A percentile compares a stretch with the other conserved stretches of the same genome.
phyloP scores from a whole-genome alignment of 2,797 vertebrate species.

The Aythya fuligula region DNA sequence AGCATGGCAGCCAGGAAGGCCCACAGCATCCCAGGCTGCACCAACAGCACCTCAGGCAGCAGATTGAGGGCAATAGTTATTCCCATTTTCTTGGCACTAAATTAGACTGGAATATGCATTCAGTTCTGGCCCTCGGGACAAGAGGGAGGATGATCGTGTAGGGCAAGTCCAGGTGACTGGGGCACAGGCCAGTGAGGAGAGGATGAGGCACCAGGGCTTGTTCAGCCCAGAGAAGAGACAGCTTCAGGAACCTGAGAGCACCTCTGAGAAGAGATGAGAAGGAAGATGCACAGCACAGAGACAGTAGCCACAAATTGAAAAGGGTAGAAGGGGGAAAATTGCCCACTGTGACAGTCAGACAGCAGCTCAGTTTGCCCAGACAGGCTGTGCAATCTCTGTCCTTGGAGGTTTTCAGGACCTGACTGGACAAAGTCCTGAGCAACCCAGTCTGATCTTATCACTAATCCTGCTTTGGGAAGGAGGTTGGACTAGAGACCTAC shows the following conservation, averaged over 20 bases:
- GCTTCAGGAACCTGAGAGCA: not conserved
- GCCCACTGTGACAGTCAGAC: not conserved
- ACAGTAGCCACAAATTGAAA: not conserved
- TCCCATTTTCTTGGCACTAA: not conserved
- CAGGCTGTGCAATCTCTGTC: not conserved
- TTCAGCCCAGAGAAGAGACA: fast-evolving
- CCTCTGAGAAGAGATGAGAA: not conserved
- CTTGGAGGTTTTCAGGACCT: not conserved
- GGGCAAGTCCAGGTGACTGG: not conserved
- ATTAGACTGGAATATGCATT: not conserved
- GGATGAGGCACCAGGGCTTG: not conserved
- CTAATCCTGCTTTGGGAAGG: not conserved
- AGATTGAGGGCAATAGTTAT: not conserved
- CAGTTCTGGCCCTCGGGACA: not conserved
- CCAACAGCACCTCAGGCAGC: not conserved
- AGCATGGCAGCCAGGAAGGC: not conserved
- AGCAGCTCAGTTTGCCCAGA: not conserved
- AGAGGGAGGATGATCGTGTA: fast-evolving
- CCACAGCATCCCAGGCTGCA: not conserved
- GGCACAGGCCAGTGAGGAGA: not conserved
- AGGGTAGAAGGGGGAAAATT: not conserved
- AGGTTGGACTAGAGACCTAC: not conserved
- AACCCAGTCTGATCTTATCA: not conserved
- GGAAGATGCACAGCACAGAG: not conserved
- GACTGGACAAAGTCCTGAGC: not conserved